Evolutionary conservation across 2,797 vertebrate genomes (phyloP).

Genomic region (Odontamblyopus rebecca): DNA sequence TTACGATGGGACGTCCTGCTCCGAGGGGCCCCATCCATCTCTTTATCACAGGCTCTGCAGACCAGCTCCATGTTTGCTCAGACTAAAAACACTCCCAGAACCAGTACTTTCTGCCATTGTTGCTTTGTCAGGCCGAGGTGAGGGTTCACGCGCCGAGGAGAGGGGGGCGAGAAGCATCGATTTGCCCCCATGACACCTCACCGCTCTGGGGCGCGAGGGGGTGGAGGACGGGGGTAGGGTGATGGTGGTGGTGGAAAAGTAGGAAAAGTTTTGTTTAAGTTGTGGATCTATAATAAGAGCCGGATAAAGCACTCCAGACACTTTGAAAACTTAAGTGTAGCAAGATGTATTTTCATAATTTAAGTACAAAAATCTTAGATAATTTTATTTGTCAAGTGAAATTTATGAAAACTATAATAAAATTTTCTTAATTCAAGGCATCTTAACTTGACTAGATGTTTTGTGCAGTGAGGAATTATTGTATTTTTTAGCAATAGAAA

Average conservation of each 20-base stretch:
- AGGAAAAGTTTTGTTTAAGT: constrained; percentile 5
- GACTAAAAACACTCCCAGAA: constrained; percentile 33
- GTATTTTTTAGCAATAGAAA: too few species aligned
- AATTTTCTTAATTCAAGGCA: too few species aligned
- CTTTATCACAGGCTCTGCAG: constrained; percentile 6
- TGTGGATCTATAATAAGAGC: too few species aligned
- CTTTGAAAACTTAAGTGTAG: too few species aligned
- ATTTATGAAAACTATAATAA: too few species aligned
- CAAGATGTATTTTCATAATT: too few species aligned
- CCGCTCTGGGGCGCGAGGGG: background rate
- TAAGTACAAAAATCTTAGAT: too few species aligned
- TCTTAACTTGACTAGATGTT: too few species aligned
- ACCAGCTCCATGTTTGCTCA: constrained; percentile 45
- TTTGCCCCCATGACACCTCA: constrained; percentile 63
- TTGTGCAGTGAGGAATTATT: too few species aligned
- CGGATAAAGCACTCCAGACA: too few species aligned
- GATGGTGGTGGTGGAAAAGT: constrained; percentile 24
- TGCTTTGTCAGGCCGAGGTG: constrained; percentile 48
- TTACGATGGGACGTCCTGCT: constrained; percentile 32
- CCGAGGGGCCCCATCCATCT: constrained; percentile 32
- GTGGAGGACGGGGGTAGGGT: background rate
- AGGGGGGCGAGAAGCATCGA: constrained; percentile 55
- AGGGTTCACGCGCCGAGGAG: constrained; percentile 54
- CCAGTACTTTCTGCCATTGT: constrained; percentile 22
- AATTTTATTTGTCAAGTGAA: too few species aligned